A percentile compares a stretch with the other conserved stretches of the same genome.
These are phyloP conservation scores for Drosophila varians DNA, from an alignment of 1,140 invertebrate species.

Conservation along the genomic window DNA sequence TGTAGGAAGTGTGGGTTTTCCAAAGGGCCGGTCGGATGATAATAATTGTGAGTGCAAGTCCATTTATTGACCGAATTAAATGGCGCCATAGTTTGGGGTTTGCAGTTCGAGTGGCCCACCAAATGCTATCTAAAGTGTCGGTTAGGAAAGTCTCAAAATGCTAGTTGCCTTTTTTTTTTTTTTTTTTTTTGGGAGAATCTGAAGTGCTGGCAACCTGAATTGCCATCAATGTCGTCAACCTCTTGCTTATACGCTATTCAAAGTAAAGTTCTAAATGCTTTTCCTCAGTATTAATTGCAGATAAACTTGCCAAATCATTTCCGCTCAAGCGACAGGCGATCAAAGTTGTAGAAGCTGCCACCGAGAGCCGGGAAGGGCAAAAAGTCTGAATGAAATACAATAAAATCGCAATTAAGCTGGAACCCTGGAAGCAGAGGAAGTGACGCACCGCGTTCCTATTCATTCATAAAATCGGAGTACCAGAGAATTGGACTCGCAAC, in stretches of 20 bases:
- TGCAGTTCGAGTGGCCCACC: no score
- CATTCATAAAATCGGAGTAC: conserved; percentile 6
- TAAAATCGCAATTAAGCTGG: conserved; percentile 24
- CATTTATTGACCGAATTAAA: conserved; percentile 1
- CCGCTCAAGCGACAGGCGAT: conserved; percentile 37
- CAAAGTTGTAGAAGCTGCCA: conserved; percentile 25
- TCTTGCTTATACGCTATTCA: conserved; percentile 13
- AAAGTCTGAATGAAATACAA: conserved; percentile 43
- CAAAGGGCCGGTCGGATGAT: no score
- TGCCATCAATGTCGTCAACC: no score
- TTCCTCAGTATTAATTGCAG: conserved; percentile 11
- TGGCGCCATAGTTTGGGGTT: no score
- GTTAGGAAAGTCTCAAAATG: no score
- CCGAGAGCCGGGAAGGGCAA: no score
- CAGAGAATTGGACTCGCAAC: no score
- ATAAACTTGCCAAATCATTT: conserved; percentile 44
- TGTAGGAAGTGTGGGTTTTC: neutral
- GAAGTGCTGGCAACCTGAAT: no score
- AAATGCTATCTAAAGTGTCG: no score
- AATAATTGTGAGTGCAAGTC: conserved; percentile 1
- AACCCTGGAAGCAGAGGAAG: conserved; percentile 19
- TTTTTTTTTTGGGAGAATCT: no score
- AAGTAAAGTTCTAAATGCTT: conserved; percentile 34
- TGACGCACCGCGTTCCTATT: conserved; percentile 25
- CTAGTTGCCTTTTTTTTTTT: no score